Evolutionary conservation across 2,888 invertebrate genomes (phyloP).

Genomic region (Athalia rosae): DNA sequence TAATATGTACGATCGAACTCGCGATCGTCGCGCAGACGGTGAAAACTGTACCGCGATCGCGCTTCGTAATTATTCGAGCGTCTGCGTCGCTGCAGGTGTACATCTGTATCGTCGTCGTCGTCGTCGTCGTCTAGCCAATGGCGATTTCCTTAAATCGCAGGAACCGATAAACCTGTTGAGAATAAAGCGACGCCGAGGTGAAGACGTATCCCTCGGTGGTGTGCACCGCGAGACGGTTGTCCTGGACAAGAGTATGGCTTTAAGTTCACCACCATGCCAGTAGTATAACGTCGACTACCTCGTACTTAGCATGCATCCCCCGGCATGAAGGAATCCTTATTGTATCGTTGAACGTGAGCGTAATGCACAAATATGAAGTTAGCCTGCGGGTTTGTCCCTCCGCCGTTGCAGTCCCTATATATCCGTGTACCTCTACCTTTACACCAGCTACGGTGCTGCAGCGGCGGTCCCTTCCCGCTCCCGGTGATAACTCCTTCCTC

Average conservation of each 20-base stretch:
- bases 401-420: conserved; percentile 48
- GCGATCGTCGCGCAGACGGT: too few relatives aligned
- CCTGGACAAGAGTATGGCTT: conserved; percentile 1
- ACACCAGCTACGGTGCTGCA: too few relatives aligned
- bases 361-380: conserved; percentile 72
- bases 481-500: conserved; percentile 68
- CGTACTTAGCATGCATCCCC: conserved; percentile 72
- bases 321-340: conserved; percentile 73
- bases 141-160: conserved; percentile 37
- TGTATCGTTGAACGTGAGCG: conserved; percentile 73
- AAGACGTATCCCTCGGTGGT: conserved; percentile 43
- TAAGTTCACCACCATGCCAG: conserved; percentile 1
- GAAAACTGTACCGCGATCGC: too few relatives aligned
- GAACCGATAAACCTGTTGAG: conserved; percentile 52
- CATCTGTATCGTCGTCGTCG: conserved; percentile 67
- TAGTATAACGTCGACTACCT: conserved; percentile 30
- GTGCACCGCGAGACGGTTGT: background rate
- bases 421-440: background rate
- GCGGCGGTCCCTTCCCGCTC: conserved; percentile 45
- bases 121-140: too few relatives aligned
- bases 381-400: conserved; percentile 62
- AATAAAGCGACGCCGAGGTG: conserved; percentile 27
- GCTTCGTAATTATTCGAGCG: conserved; percentile 49
- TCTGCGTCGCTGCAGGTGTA: conserved; percentile 59
- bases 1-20: too few relatives aligned